These are phyloP conservation scores for Dynastes tityus DNA, from an alignment of 2,888 invertebrate species.

Conservation along the genomic window DNA sequence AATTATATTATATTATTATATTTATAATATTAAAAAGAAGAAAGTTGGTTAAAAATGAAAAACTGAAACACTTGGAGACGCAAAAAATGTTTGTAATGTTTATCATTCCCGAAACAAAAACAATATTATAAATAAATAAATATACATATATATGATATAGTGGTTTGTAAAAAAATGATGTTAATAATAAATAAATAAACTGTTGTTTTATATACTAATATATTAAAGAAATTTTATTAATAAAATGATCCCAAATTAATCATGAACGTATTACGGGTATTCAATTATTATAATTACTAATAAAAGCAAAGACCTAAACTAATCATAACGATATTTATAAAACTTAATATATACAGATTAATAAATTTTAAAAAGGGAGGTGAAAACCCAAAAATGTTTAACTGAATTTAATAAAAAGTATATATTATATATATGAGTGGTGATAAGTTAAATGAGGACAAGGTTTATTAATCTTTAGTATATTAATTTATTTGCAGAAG, in stretches of 20 bases:
- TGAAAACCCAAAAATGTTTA: background rate
- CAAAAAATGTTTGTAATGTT: slow-evolving; percentile 63
- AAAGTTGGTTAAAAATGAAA: slow-evolving; percentile 43
- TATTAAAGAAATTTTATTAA: slow-evolving; percentile 69
- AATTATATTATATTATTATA: slow-evolving; percentile 60
- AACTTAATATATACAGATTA: slow-evolving; percentile 28
- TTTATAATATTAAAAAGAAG: slow-evolving; percentile 51
- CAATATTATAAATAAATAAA: slow-evolving; percentile 18
- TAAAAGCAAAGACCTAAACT: slow-evolving; percentile 5
- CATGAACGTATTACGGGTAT: slow-evolving; percentile 69
- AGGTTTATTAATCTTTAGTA: no score
- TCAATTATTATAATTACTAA: slow-evolving; percentile 61
- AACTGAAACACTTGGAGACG: slow-evolving; percentile 26
- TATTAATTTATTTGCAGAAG: no score
- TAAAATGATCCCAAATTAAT: slow-evolving; percentile 64
- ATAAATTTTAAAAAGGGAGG: slow-evolving; percentile 27
- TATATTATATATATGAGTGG: no score
- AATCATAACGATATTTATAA: slow-evolving; percentile 13
- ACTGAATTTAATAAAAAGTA: background rate
- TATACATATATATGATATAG: slow-evolving; percentile 62
- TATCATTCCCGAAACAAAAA: slow-evolving; percentile 63
- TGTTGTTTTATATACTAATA: slow-evolving; percentile 71
- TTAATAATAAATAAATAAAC: slow-evolving; percentile 68
- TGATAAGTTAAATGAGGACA: no score
- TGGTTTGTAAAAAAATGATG: slow-evolving; percentile 70